Conservation (phyloP, 2,797 vertebrate genomes). For the Knipowitschia caucasica region DNA sequence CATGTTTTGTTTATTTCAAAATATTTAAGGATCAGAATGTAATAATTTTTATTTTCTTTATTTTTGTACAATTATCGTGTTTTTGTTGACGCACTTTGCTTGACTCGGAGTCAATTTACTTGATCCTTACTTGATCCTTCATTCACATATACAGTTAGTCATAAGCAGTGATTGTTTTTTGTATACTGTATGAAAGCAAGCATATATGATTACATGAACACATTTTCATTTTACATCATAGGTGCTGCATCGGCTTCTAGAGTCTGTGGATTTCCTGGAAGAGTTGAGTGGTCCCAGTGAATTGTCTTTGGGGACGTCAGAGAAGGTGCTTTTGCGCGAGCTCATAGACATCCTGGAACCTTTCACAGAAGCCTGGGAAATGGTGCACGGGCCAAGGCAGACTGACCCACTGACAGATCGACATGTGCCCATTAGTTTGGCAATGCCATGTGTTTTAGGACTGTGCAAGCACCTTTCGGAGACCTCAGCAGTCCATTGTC, state of each 20-base stretch:
- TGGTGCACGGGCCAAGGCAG: constrained; percentile 75
- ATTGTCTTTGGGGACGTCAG: constrained; percentile 59
- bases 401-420: constrained; percentile 55
- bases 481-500: constrained; percentile 70
- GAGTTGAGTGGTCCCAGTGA: constrained; percentile 77
- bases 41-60: too few species aligned
- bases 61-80: too few species aligned
- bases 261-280: constrained; percentile 78
- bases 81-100: too few species aligned
- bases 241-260: constrained; percentile 74
- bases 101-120: too few species aligned
- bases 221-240: constrained; percentile 18
- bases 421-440: constrained; percentile 79
- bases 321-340: constrained; percentile 73
- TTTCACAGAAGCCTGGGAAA: constrained; percentile 81
- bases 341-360: constrained; percentile 77
- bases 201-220: not conserved
- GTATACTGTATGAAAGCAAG: not conserved
- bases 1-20: too few species aligned
- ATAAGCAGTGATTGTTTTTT: too few species aligned
- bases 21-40: too few species aligned
- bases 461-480: constrained; percentile 81
- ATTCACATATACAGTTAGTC: too few species aligned
- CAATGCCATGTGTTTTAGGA: constrained; percentile 78
- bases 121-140: too few species aligned